Conservation (phyloP, 2,113 vertebrate genomes). For the Hydrolagus affinis region DNA sequence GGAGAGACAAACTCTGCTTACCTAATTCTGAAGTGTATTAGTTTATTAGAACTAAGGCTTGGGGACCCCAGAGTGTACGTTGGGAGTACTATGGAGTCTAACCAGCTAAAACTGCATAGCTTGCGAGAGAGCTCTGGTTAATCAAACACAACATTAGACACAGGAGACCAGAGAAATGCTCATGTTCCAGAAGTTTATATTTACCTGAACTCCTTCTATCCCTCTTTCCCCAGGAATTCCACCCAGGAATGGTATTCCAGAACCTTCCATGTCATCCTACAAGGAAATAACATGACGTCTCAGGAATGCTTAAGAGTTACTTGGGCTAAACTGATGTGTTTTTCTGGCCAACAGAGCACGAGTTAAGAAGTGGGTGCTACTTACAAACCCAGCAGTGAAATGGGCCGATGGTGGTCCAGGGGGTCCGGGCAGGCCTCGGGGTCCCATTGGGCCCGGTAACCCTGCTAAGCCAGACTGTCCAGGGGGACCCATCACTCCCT, state of each 20-base stretch:
- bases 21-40: too few relatives aligned
- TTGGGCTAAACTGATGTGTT: too few relatives aligned
- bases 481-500: constrained; percentile 64
- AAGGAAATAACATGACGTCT: not conserved
- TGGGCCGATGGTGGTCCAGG: constrained; percentile 65
- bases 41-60: too few relatives aligned
- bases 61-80: too few relatives aligned
- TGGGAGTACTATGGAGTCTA: too few relatives aligned
- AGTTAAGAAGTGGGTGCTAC: constrained; percentile 43
- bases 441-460: constrained; percentile 77
- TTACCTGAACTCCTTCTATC: constrained; percentile 65
- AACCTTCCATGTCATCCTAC: constrained; percentile 88
- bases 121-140: too few relatives aligned
- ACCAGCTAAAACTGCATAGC: too few relatives aligned
- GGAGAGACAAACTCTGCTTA: too few relatives aligned
- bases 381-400: constrained; percentile 76
- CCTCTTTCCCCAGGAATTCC: constrained; percentile 54
- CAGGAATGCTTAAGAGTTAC: too few relatives aligned
- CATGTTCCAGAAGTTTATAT: not conserved
- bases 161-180: not conserved
- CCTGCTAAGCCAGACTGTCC: constrained; percentile 71
- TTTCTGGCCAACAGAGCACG: too few relatives aligned
- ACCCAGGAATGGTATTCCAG: constrained; percentile 48
- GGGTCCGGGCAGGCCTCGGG: constrained; percentile 64
- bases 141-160: too few relatives aligned